Percentiles rank a stretch among this genome's conserved stretches.
phyloP scores from a whole-genome alignment of 2,888 invertebrate genomes.

The Conomelus anceps region DNA sequence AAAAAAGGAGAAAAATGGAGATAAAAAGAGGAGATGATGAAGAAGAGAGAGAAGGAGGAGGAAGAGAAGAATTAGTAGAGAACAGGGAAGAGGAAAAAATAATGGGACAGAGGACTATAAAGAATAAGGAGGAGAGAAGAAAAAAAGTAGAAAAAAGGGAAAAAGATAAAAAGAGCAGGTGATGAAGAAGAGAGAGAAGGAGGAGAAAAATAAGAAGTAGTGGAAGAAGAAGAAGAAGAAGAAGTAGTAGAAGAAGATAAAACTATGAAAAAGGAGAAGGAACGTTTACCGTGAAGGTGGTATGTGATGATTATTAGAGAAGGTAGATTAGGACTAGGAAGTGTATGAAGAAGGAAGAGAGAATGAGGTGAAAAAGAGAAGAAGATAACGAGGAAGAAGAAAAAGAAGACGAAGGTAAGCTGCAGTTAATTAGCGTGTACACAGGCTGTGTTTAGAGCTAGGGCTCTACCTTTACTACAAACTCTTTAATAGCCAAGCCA shows the following conservation, averaged over 20 bases:
- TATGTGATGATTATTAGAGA: no score
- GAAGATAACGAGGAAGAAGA: slow-evolving; percentile 8
- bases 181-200: slow-evolving; percentile 1
- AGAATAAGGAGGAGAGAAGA: slow-evolving; percentile 12
- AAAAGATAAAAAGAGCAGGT: slow-evolving; percentile 1
- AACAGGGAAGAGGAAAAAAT: no score
- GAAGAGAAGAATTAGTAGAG: no score
- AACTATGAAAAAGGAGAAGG: no score
- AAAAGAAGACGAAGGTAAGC: neutral
- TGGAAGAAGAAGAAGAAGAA: slow-evolving; percentile 11
- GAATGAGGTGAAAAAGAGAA: slow-evolving; percentile 2
- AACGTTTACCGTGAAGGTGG: no score
- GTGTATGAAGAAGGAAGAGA: no score
- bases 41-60: neutral
- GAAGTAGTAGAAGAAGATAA: neutral
- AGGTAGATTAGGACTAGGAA: no score
- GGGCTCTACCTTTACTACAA: neutral
- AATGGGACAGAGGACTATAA: no score
- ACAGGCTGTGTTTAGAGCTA: neutral
- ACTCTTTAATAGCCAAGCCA: neutral
- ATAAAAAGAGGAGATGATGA: slow-evolving; percentile 7
- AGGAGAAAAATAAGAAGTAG: neutral
- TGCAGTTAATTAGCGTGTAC: neutral
- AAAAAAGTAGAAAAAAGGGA: slow-evolving; percentile 16
- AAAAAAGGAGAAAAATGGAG: neutral